phyloP scores from a whole-genome alignment of 2,113 vertebrate genomes.

The Myodes glareolus region DNA sequence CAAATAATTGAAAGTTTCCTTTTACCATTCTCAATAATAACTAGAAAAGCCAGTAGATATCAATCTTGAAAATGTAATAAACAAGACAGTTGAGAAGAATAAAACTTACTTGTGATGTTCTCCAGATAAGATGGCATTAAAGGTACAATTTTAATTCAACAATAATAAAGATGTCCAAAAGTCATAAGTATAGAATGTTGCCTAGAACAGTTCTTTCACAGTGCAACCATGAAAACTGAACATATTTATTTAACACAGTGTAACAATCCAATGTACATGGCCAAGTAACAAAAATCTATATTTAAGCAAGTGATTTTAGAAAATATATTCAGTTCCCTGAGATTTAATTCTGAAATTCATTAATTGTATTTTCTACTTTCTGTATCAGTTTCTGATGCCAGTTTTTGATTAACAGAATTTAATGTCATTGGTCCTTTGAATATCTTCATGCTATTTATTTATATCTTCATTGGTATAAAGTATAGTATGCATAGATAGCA shows the following conservation, averaged over 20 bases:
- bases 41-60: not conserved
- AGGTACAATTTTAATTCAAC: not conserved
- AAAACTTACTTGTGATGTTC: not conserved
- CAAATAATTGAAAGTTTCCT: not conserved
- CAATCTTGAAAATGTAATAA: constrained; percentile 20
- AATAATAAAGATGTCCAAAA: not conserved
- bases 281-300: not conserved
- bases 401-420: constrained; percentile 8
- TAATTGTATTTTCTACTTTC: not conserved
- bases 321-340: not conserved
- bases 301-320: not conserved
- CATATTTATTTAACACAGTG: not conserved
- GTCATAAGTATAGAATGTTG: not conserved
- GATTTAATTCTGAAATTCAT: not conserved
- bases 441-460: not conserved
- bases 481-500: not conserved
- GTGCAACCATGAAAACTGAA: not conserved
- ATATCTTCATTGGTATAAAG: not conserved
- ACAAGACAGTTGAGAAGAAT: not conserved
- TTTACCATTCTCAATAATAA: not conserved
- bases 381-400: not conserved
- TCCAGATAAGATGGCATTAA: not conserved
- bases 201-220: not conserved
- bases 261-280: not conserved
- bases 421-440: not conserved